Base-by-base conservation (phyloP, 2,797 vertebrate genomes). In the Diplodus puntazzo region DNA sequence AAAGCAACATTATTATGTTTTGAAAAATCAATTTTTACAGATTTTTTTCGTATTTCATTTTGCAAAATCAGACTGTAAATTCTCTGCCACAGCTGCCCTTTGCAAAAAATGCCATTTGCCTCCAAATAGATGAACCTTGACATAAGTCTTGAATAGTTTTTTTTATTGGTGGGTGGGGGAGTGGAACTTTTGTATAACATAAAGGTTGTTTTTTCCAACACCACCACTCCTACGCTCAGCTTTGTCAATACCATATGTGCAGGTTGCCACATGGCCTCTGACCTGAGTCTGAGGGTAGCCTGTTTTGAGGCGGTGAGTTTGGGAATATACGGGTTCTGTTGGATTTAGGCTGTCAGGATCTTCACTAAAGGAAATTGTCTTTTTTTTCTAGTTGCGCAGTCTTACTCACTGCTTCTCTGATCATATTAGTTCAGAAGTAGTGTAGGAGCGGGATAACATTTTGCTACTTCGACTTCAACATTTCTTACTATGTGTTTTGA, bases 201-300 rank as follows among this genome's bases (percentile, higher is more conserved):
- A 34, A 65, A 65, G 23, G 6, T 25, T 61, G 30, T 50, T 74
- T 43, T 73, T 61, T 55, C 25, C 21, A 25, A 2, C 43, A 53
- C 5, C 11, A 62, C 23, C 34, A 23, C 27, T 52, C 52, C 23
- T 25, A 30, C n/a, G 49, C 12, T 53, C 30, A 20, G 54, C 43
- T 34, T 42, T 64, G 57, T 27, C 57, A 62, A 45, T n/a, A 54
- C 59, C 54, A 69, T n/a, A 71, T 71, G 58, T 55, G 59, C 58
- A 73, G 42, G 21, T 63, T 23, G 23, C 53, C 7, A 30, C 17
- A 1, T 48, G 59, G 17, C 54, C n/a, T 14, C 64, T 75, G 75
- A 72, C 68, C 48, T 57, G 20, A 58, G 45, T 71, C 25, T 66
- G 46, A 73, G 49, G 50, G n/a, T n/a, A 34, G 64, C 76, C 45